Conservation (phyloP, 2,797 vertebrate genomes). For the Acanthopagrus latus region DNA sequence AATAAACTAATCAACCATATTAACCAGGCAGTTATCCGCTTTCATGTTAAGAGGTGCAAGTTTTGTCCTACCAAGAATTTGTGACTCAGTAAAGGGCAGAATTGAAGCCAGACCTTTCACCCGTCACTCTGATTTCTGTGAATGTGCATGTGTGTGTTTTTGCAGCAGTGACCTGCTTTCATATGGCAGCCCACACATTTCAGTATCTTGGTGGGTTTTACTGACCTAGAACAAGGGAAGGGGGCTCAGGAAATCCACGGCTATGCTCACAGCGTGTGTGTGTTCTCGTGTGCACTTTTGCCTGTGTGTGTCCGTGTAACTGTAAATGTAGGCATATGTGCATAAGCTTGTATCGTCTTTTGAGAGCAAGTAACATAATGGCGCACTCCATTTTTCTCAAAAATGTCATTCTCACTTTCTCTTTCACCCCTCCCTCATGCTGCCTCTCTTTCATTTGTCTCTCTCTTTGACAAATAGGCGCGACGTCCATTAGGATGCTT, state of each 20-base stretch:
- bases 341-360: conserved; percentile 69
- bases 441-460: conserved; percentile 77
- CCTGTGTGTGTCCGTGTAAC: conserved; percentile 54
- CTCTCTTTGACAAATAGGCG: conserved; percentile 77
- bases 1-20: background rate
- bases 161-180: conserved; percentile 80
- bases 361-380: conserved; percentile 80
- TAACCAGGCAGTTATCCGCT: background rate
- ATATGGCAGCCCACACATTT: conserved; percentile 73
- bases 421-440: conserved; percentile 42
- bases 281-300: conserved; percentile 19
- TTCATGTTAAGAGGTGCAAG: conserved; percentile 14
- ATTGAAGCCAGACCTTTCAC: conserved; percentile 25
- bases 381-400: conserved; percentile 77
- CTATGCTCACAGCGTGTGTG: conserved; percentile 36
- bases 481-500: conserved; percentile 82
- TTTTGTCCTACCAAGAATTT: conserved; percentile 36
- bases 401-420: conserved; percentile 79
- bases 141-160: conserved; percentile 22
- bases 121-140: conserved; percentile 17
- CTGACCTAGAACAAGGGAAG: conserved; percentile 74
- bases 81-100: conserved; percentile 31
- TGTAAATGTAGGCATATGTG: conserved; percentile 72
- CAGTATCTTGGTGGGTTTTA: conserved; percentile 70
- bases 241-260: conserved; percentile 67